phyloP scores from a whole-genome alignment of 2,113 vertebrate species.

The Percopsis transmontana region DNA sequence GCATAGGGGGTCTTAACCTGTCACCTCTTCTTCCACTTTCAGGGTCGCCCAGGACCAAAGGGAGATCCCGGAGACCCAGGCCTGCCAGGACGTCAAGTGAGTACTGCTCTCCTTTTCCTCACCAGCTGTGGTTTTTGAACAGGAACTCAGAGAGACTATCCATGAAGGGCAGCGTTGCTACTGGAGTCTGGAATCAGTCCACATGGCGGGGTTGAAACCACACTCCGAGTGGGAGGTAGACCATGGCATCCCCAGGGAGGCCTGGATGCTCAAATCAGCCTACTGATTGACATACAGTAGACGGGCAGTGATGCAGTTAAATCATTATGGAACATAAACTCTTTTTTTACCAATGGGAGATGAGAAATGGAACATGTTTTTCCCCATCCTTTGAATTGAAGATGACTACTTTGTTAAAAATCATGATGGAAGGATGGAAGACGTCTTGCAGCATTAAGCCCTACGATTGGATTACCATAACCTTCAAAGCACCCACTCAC shows the following conservation, averaged over 20 bases:
- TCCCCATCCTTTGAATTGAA: constrained; percentile 38
- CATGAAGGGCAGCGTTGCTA: constrained; percentile 44
- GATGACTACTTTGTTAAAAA: constrained; percentile 10
- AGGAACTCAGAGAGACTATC: constrained; percentile 60
- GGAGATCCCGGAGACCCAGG: constrained; percentile 92
- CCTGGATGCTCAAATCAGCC: constrained; percentile 31
- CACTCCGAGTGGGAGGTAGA: constrained; percentile 63
- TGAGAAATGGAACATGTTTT: constrained; percentile 55
- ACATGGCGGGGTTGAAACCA: constrained; percentile 60
- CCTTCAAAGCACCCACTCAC: background rate
- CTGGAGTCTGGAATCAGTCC: constrained; percentile 61
- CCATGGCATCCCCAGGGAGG: constrained; percentile 58
- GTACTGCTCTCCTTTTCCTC: constrained; percentile 45
- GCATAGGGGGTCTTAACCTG: background rate
- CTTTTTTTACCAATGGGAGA: constrained; percentile 45
- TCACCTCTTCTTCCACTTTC: background rate
- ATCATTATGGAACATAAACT: constrained; percentile 44
- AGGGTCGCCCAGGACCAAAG: constrained; percentile 95
- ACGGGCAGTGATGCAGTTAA: constrained; percentile 50
- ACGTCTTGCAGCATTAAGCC: constrained; percentile 7
- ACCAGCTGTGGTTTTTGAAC: constrained; percentile 59
- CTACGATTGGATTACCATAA: constrained; percentile 4
- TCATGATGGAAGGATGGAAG: constrained; percentile 11
- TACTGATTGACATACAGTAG: constrained; percentile 64
- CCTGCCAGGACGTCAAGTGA: constrained; percentile 82